A percentile compares a stretch with the other conserved stretches of the same genome.
phyloP scores from a whole-genome alignment of 2,113 vertebrate species.

The Rhineura floridana region DNA sequence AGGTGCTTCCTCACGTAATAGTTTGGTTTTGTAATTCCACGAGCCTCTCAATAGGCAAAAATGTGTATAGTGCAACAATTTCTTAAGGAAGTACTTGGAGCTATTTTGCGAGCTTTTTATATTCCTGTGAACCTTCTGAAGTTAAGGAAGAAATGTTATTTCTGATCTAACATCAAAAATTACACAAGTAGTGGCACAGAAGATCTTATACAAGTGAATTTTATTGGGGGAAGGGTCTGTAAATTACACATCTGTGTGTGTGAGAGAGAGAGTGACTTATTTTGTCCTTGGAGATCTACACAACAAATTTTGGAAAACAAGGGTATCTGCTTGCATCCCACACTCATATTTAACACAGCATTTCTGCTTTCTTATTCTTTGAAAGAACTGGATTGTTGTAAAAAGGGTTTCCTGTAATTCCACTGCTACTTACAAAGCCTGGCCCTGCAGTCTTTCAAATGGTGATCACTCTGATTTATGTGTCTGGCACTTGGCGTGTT shows the following conservation, averaged over 20 bases:
- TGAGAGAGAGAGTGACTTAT: too few relatives aligned
- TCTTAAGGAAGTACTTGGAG: background rate
- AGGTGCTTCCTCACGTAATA: background rate
- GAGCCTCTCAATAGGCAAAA: background rate
- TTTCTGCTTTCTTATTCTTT: background rate
- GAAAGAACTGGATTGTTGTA: background rate
- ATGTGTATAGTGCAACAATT: background rate
- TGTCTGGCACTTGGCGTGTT: conserved; percentile 19
- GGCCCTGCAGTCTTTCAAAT: conserved; percentile 29
- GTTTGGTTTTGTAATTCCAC: background rate
- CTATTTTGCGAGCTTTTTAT: background rate
- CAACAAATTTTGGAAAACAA: background rate
- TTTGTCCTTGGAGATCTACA: too few relatives aligned
- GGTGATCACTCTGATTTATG: background rate
- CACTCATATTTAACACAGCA: conserved; percentile 1
- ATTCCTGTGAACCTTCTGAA: background rate
- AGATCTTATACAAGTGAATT: too few relatives aligned
- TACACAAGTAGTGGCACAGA: background rate
- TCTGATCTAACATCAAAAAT: background rate
- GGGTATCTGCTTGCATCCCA: background rate
- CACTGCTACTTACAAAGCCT: fast-evolving
- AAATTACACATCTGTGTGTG: too few relatives aligned
- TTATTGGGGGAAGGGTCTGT: too few relatives aligned
- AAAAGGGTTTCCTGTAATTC: conserved; percentile 58
- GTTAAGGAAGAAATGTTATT: background rate